Evolutionary conservation across 2,113 vertebrate species (phyloP), one percentile per base, ranked within the genome.

Genomic region (Syrrhaptes paradoxus): DNA sequence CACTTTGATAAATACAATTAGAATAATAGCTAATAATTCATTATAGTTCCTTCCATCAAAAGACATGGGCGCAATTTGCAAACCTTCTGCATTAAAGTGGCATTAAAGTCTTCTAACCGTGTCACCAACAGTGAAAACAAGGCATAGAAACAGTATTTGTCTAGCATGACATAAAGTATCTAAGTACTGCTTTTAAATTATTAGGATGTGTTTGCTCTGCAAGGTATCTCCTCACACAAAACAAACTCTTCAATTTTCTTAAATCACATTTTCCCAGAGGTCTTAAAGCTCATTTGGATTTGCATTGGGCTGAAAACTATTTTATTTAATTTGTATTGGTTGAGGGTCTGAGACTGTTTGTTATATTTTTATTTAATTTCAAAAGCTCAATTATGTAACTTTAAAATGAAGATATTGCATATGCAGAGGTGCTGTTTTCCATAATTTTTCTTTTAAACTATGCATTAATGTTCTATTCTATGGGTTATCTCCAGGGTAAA

Each of bases 401-500:
- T 95, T 90, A 72, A 96, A 93, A 89, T 84, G 6, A 95, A 97
- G 65, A 95, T 87, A 87, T 26, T 96, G 91, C 63, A 85, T 95
- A 96, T 97, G 93, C 85, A 95, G 90, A 95, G 76, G 76, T 95
- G 48, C 92, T 95, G 28, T 65, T 95, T 92, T 96, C 85, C 93
- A 85, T 96, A 88, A 67, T 91, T 94, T 91, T 86, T 86, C 76
- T 68, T 92, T 93, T 82, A 63, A 92, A 92, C 92, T 90, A 72
- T 95, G 93, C 48, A 9, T 96, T 96, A 82, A 89, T 97, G 91
- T 89, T 91, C 92, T 94, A 58, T 92, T 95, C 79, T 96, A 63
- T 95, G 88, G 87, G 91, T 96, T 96, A 66, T 97, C 90, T 96
- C 87, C 81, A 93, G 91, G 94, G 93, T 90, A 95, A 94, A 96